Evolutionary conservation across 1,140 invertebrate species (phyloP).

Genomic region (Amphibalanus amphitrite): DNA sequence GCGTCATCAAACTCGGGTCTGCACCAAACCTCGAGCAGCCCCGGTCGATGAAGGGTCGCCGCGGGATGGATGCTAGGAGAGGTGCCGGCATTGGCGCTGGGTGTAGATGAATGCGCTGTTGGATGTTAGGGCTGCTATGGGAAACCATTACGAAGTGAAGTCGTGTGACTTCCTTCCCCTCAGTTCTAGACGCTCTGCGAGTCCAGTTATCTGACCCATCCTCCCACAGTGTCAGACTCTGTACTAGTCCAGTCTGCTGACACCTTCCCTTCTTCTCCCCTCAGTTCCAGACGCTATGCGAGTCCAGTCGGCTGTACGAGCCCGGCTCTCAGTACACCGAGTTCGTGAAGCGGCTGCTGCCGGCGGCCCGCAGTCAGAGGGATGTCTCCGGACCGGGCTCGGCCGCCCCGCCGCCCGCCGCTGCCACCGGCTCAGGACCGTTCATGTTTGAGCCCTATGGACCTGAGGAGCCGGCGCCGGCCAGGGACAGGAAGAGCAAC

Average conservation of each 20-base stretch:
- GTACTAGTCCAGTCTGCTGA: too few relatives aligned
- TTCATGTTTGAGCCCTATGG: constrained; percentile 32
- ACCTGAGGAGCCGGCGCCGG: constrained; percentile 21
- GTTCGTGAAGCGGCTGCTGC: constrained; percentile 28
- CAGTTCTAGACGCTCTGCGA: too few relatives aligned
- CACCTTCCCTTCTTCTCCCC: constrained; percentile 13
- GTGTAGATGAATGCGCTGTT: too few relatives aligned
- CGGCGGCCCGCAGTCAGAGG: constrained; percentile 17
- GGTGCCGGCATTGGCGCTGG: neutral
- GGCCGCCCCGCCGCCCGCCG: constrained; percentile 7
- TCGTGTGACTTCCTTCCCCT: too few relatives aligned
- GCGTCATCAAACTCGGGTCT: too few relatives aligned
- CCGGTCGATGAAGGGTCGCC: neutral
- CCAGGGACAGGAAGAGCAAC: constrained; percentile 31
- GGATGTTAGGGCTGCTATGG: too few relatives aligned
- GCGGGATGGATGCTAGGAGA: neutral
- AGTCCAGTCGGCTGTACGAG: constrained; percentile 33
- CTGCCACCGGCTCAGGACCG: constrained; percentile 19
- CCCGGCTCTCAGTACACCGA: constrained; percentile 36
- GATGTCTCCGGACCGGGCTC: constrained; percentile 9
- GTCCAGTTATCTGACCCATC: too few relatives aligned
- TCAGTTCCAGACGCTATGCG: constrained; percentile 35
- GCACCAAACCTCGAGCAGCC: constrained; percentile 2
- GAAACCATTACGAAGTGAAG: too few relatives aligned
- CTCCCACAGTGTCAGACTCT: too few relatives aligned